Evolutionary conservation across 2,113 vertebrate genomes (phyloP), one percentile per base, ranked within the genome.

Genomic region (Condylura cristata): DNA sequence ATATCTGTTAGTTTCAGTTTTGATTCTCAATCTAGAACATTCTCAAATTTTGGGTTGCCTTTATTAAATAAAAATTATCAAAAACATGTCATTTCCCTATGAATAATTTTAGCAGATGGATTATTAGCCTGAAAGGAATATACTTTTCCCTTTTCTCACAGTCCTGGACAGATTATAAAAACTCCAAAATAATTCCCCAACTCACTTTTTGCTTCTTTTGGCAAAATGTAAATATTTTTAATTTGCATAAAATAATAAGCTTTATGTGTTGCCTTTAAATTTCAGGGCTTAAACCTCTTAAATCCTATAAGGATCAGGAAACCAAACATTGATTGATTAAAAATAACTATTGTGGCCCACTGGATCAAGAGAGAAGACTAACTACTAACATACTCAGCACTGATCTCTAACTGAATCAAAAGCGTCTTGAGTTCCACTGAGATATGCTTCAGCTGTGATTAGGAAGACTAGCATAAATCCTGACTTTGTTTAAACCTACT

Each of bases 341-440:
- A 56, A 68, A 90, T 10, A 80, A 28, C 30, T 60, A 24, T 3
- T 18, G 24, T 18, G 6, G 37, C 90, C 41, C 28, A 56, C 1
- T n/a, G 61, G 46, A 28, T 4, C 37, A 78, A 51, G 8, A 60
- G 41, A 86, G 18, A 72, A 30, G 22, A 28, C 72, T 86, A 84
- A n/a, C 58, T 83, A 26, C 61, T 37, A 92, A 95, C 26, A 26
- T 88, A 94, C 89, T 89, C 5, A 39, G n/a, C 75, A 84, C 20
- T 95, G 90, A 95, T 96, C 85, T 93, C 72, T 24, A 56, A 81
- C 79, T 94, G 93, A 83, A 58, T 93, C 53, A 85, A 71, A 56
- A 81, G 91, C 85, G 60, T 26, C 81, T 46, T 48, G 46, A 96
- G 93, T 94, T 58, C 72, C 32, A 86, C 12, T 80, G 68, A 96